A percentile compares a stretch with the other conserved stretches of the same genome.
phyloP scores from a whole-genome alignment of 2,888 invertebrate genomes.

The Oscheius sp. region DNA sequence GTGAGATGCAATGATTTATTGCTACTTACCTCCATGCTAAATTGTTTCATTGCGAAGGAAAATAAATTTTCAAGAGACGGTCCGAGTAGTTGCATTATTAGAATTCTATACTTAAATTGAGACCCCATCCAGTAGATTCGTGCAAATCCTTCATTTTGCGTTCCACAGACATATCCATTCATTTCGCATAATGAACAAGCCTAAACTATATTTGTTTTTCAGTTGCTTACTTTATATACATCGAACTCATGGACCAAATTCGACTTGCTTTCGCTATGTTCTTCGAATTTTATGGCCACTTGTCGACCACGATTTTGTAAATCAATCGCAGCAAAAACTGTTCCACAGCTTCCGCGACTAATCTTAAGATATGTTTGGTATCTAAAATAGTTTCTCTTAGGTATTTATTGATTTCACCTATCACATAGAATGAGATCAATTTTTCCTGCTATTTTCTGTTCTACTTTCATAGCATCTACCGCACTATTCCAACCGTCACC shows the following conservation, averaged over 20 bases:
- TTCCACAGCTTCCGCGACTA: conserved; percentile 54
- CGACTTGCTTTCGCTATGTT: neutral
- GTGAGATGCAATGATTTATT: too few species aligned
- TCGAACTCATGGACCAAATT: conserved; percentile 56
- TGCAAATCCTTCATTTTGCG: conserved; percentile 9
- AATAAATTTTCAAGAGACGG: conserved; percentile 61
- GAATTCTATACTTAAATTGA: conserved; percentile 36
- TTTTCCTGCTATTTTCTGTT: conserved; percentile 51
- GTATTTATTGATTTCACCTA: too few species aligned
- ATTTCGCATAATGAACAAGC: conserved; percentile 9
- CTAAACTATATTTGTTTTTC: neutral
- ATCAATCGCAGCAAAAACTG: conserved; percentile 55
- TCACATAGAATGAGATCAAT: conserved; percentile 51
- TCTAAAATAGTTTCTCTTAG: conserved; percentile 38
- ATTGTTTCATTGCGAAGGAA: conserved; percentile 50
- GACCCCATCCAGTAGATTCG: conserved; percentile 21
- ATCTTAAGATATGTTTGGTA: conserved; percentile 51
- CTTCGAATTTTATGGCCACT: conserved; percentile 62
- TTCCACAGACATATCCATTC: conserved; percentile 6
- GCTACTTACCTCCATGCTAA: conserved; percentile 43
- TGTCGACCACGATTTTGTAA: conserved; percentile 26
- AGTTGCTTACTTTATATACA: conserved; percentile 36
- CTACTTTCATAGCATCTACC: conserved; percentile 41
- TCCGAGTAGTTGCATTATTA: conserved; percentile 61
- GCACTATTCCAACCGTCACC: conserved; percentile 43